Base-by-base conservation (phyloP, 2,113 vertebrate species). In the Platichthys flesus region DNA sequence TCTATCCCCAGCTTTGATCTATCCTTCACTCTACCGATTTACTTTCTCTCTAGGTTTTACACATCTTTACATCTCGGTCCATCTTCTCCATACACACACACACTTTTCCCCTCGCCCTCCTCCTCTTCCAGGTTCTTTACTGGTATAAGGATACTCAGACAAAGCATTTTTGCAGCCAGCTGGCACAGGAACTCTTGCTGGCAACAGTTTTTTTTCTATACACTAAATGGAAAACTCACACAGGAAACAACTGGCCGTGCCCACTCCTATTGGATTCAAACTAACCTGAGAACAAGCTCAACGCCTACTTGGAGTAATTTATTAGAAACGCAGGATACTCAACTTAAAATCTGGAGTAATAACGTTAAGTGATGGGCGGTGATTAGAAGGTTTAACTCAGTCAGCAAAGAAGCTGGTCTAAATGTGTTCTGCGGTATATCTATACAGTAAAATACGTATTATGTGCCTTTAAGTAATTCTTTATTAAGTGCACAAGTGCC, bases 131-230 rank as follows among this genome's bases (percentile, higher is more conserved):
- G 49, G 55, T 60, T 71, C 51, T 69, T 28, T 13, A 60, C 4
- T 24, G 23, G 65, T 54, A 21, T 23, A 77, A 18, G 60, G 74
- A 68, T 58, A 76, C 85, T 80, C 21, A 45, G 69, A 59, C 69
- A 2, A 85, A 83, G 87, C 85, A 57, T 73, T 86, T 86, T 81
- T 77, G 69, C 61, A 49, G 86, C 85, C 88, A 88, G 88, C 74
- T 89, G 89, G 84, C 88, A 80, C 59, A 66, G 3, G 77, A 84
- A 81, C 67, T 71, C 78, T 49, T 15, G 37, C 59, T 80, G 81
- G 81, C 76, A 71, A 81, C 67, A 66, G 65, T 82, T 82, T 65
- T 82, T 76, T 76, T 75, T 65, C 64, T 77, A 75, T 79, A 84
- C 66, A 71, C 72, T 84, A 65, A 85, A 83, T 81, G 79, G 61